Base-by-base conservation (phyloP, 2,888 invertebrate genomes). In the Mantis religiosa region DNA sequence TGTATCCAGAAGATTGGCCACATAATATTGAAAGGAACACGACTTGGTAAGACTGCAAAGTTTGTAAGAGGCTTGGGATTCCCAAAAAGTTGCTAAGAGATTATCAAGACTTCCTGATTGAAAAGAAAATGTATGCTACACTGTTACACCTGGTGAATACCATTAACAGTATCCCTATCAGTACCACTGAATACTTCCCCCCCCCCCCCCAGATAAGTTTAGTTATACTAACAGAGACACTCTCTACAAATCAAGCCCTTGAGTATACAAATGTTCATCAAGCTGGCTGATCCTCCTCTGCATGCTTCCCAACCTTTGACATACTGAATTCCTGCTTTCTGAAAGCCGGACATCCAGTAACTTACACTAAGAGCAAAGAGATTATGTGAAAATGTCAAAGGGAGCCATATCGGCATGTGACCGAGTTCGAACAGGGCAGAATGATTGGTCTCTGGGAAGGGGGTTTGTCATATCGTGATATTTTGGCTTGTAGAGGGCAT, bases 231-330 rank as follows among this genome's bases (percentile, higher is more conserved):
- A 83, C 83, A 41, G 7, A 30, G 30, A 3, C 3, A 2, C 7
- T 7, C 34, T 34, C 7, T 41, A 41, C 41, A 41, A 41, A 41
- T 41, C 30, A 28, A 83, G 14, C 83, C 88, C 3, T 27, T 83
- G 25, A 88, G 28, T 15, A 83, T n/a, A 27, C 28, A 83, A 14
- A 87, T 83, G 83, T 87, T 87, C 82, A 82, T 82, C 15, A 87
- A 34, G 41, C 25, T 88, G 7, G 88, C 84, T 88, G 84, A 54
- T 27, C 88, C 88, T 83, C 83, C 54, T 83, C 84, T 88, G 41
- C 34, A 82, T 14, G 28, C 41, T 14, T 88, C 47, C 34, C n/a
- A 27, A n/a, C 87, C 87, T 34, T 82, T 82, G 82, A 12, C 4
- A 8, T 85, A 25, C 3, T 41, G 7, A 34, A 34, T 34, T 12